A percentile compares a stretch with the other conserved stretches of the same genome.
Conservation (phyloP, 2,113 vertebrate genomes). For the Microtus richardsoni region DNA sequence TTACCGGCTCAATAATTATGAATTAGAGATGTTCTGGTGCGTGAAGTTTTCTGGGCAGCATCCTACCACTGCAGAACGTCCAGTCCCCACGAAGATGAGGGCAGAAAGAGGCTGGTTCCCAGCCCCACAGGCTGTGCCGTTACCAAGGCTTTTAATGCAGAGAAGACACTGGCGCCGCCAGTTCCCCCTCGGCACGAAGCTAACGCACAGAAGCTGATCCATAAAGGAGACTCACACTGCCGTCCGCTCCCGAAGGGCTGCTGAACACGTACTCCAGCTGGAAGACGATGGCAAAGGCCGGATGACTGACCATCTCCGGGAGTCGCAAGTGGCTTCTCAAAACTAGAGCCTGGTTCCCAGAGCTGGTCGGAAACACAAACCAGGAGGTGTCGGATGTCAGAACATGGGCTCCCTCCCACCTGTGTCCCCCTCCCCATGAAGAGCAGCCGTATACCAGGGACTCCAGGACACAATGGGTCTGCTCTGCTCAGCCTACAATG, state of each 20-base stretch:
- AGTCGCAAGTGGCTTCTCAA: slow-evolving; percentile 93
- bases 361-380: slow-evolving; percentile 62
- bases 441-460: fast-evolving
- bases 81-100: fast-evolving
- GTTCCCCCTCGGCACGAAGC: fast-evolving
- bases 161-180: fast-evolving
- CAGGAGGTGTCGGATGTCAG: fast-evolving
- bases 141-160: background rate
- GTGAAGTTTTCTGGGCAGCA: fast-evolving
- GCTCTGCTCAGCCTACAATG: background rate
- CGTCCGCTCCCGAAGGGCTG: slow-evolving; percentile 77
- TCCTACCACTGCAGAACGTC: fast-evolving
- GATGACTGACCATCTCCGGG: slow-evolving; percentile 90
- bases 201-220: fast-evolving
- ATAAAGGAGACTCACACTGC: slow-evolving; percentile 86
- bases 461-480: fast-evolving
- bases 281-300: slow-evolving; percentile 89
- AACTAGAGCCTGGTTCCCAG: slow-evolving; percentile 84
- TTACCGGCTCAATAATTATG: background rate
- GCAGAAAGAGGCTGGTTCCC: too few species aligned
- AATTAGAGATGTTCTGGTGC: fast-evolving
- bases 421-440: fast-evolving
- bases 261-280: slow-evolving; percentile 95
- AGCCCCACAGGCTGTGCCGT: fast-evolving
- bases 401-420: fast-evolving